A percentile compares a stretch with the other conserved stretches of the same genome.
These are phyloP conservation scores for Megaceryle alcyon DNA, from an alignment of 2,797 vertebrate species.

Conservation along the genomic window DNA sequence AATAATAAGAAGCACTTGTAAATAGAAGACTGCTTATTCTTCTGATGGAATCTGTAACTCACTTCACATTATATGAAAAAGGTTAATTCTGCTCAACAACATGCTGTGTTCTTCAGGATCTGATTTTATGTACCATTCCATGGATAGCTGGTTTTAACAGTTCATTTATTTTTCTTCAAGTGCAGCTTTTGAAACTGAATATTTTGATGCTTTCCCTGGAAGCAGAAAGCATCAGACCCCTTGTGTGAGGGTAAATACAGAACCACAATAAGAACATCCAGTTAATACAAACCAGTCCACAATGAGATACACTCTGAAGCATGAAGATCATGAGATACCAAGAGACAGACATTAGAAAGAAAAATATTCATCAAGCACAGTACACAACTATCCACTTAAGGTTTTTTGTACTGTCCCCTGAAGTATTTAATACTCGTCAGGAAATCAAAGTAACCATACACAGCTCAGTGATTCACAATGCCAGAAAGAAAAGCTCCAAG, in stretches of 20 bases:
- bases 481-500: neutral
- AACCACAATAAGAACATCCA: conserved; percentile 18
- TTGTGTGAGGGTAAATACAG: conserved; percentile 14
- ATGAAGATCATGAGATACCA: neutral
- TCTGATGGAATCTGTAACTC: neutral
- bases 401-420: neutral
- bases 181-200: neutral
- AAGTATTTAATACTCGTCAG: conserved; percentile 7
- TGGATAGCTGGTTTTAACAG: conserved; percentile 10
- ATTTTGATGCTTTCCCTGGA: conserved; percentile 22
- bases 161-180: conserved; percentile 50
- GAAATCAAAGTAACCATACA: neutral
- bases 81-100: conserved; percentile 30
- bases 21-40: neutral
- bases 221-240: conserved; percentile 9
- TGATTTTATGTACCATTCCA: conserved; percentile 50
- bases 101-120: neutral
- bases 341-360: neutral
- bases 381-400: neutral
- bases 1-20: neutral
- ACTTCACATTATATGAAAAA: neutral
- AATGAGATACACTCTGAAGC: neutral
- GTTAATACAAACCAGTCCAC: neutral
- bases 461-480: neutral
- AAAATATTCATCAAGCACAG: neutral